Conservation (phyloP, 2,797 vertebrate genomes). For the Enteromius anoplus region DNA sequence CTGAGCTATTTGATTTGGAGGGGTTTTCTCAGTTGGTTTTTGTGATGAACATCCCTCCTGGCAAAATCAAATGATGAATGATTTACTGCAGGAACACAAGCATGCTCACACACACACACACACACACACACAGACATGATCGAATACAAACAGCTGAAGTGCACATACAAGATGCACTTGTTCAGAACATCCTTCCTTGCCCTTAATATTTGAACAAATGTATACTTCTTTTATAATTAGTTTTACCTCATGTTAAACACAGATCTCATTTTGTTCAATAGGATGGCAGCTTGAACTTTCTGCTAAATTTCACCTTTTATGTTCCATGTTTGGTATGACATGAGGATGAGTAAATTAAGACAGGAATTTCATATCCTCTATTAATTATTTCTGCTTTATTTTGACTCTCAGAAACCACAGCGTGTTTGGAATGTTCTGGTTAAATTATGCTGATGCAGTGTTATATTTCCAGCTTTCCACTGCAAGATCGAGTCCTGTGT, state of each 20-base stretch:
- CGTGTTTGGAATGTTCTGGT: not conserved
- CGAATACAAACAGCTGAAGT: not conserved
- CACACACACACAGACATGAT: not conserved
- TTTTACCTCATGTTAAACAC: not conserved
- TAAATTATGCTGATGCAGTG: not conserved
- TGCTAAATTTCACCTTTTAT: not conserved
- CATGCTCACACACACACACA: not conserved
- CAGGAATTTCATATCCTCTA: not conserved
- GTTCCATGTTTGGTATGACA: not conserved
- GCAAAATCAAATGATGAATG: constrained; percentile 32
- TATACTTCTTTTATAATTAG: not conserved
- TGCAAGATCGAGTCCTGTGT: not conserved
- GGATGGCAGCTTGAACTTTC: not conserved
- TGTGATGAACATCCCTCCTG: constrained; percentile 32
- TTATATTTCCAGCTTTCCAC: not conserved
- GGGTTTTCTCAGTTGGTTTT: constrained; percentile 14
- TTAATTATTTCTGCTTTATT: not conserved
- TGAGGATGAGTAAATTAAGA: not conserved
- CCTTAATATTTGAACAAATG: not conserved
- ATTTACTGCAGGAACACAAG: constrained; percentile 19
- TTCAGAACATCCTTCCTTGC: not conserved
- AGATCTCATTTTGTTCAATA: not conserved
- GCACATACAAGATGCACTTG: not conserved
- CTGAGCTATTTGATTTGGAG: constrained; percentile 38
- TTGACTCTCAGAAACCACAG: not conserved